A percentile compares a stretch with the other conserved stretches of the same genome.
These are phyloP conservation scores for Heterochromis multidens DNA, from an alignment of 2,113 vertebrate species.

Conservation along the genomic window DNA sequence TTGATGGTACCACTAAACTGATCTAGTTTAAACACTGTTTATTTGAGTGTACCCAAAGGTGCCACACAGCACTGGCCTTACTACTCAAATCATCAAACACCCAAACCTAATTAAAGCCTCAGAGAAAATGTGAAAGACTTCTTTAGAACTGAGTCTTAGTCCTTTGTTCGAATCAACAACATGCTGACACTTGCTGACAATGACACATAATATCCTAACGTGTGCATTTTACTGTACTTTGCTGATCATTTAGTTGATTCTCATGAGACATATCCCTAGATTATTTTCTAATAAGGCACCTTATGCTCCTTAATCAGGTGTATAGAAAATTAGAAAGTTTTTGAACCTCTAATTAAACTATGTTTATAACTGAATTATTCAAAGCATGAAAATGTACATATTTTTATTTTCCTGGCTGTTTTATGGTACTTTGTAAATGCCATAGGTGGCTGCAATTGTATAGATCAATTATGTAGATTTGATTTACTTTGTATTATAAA, in stretches of 20 bases:
- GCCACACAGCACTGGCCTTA: slow-evolving; percentile 9
- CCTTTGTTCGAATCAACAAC: neutral
- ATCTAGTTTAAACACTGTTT: neutral
- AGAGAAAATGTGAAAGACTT: slow-evolving; percentile 22
- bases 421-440: slow-evolving; percentile 64
- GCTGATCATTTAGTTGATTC: slow-evolving; percentile 12
- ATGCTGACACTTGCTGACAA: neutral
- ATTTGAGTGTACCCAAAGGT: neutral
- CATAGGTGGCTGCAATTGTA: slow-evolving; percentile 58
- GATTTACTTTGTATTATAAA: slow-evolving; percentile 74
- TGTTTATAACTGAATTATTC: slow-evolving; percentile 40
- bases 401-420: slow-evolving; percentile 59
- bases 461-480: slow-evolving; percentile 74
- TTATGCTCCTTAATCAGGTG: slow-evolving; percentile 42
- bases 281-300: slow-evolving; percentile 41
- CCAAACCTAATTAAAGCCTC: neutral
- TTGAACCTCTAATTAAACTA: slow-evolving; percentile 21
- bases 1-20: neutral
- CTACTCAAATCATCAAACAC: neutral
- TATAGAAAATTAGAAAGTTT: slow-evolving; percentile 11
- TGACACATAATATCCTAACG: neutral
- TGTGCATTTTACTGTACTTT: slow-evolving; percentile 52
- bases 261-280: slow-evolving; percentile 22
- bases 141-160: neutral
- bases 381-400: slow-evolving; percentile 55